These are phyloP conservation scores for Euzetes globulus DNA, from an alignment of 2,888 invertebrate species.

Conservation along the genomic window DNA sequence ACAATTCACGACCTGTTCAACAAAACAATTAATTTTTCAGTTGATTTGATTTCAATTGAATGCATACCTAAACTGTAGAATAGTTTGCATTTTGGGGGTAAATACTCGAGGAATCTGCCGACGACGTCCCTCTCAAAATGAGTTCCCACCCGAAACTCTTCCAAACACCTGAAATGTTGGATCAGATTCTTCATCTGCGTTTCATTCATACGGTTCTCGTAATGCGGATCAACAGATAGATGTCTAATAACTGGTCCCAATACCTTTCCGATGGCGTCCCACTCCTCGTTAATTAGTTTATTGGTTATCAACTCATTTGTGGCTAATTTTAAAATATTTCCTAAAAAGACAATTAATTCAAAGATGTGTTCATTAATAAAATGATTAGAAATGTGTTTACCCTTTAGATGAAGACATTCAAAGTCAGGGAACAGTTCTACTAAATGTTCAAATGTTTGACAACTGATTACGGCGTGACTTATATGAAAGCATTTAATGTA, in stretches of 20 bases:
- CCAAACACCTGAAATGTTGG: not conserved
- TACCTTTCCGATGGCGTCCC: not conserved
- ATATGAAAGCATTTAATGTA: conserved; percentile 9
- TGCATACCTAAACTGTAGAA: conserved; percentile 16
- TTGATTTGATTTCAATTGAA: not conserved
- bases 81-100: not conserved
- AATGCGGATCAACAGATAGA: conserved; percentile 2
- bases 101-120: not conserved
- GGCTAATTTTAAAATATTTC: not conserved
- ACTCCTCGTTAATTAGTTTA: not conserved
- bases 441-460: not conserved
- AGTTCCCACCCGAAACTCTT: not conserved
- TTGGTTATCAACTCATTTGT: no score
- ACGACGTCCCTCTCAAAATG: conserved; percentile 12
- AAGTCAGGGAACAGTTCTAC: not conserved
- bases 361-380: not conserved
- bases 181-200: not conserved
- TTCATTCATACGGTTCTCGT: not conserved
- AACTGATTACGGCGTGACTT: not conserved
- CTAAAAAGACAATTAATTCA: not conserved
- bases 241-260: not conserved
- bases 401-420: conserved; percentile 13
- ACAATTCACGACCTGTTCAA: conserved; percentile 2
- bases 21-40: not conserved
- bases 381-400: not conserved